phyloP scores from a whole-genome alignment of 2,888 invertebrate genomes.

The Cantharis lateralis region DNA sequence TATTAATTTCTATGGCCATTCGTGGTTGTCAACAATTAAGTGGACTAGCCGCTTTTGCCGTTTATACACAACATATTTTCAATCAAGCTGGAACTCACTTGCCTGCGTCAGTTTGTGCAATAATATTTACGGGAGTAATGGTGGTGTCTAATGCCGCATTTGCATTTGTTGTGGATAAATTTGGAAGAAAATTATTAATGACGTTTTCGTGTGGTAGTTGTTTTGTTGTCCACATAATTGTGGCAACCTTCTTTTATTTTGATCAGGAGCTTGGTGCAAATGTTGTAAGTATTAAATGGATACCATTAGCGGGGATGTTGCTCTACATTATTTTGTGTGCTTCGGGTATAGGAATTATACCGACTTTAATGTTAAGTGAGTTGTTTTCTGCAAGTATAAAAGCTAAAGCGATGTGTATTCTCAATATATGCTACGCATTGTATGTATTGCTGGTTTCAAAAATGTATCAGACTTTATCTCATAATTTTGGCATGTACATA shows the following conservation, averaged over 20 bases:
- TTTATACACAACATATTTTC: constrained; percentile 45
- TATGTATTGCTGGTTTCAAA: constrained; percentile 38
- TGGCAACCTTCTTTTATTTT: constrained; percentile 42
- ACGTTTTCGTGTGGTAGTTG: constrained; percentile 37
- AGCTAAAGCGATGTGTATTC: constrained; percentile 41
- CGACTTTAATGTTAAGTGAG: constrained; percentile 46
- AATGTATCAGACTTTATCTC: constrained; percentile 45
- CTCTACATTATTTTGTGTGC: constrained; percentile 33
- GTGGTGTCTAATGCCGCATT: constrained; percentile 31
- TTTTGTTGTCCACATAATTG: constrained; percentile 27
- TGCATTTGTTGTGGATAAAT: constrained; percentile 38
- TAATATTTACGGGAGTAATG: constrained; percentile 41
- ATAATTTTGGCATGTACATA: constrained; percentile 42
- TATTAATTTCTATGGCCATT: constrained; percentile 41
- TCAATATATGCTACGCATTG: constrained; percentile 41
- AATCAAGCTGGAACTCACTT: constrained; percentile 42
- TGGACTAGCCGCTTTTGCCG: constrained; percentile 41
- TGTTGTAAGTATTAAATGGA: constrained; percentile 39
- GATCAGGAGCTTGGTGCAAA: constrained; percentile 35
- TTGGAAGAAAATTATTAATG: constrained; percentile 41
- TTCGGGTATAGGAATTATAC: constrained; percentile 43
- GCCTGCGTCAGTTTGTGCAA: constrained; percentile 42
- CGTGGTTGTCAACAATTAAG: constrained; percentile 43
- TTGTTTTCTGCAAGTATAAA: constrained; percentile 46
- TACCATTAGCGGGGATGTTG: constrained; percentile 46